These are phyloP conservation scores for Solenopsis invicta DNA, from an alignment of 1,140 invertebrate species.

Conservation along the genomic window DNA sequence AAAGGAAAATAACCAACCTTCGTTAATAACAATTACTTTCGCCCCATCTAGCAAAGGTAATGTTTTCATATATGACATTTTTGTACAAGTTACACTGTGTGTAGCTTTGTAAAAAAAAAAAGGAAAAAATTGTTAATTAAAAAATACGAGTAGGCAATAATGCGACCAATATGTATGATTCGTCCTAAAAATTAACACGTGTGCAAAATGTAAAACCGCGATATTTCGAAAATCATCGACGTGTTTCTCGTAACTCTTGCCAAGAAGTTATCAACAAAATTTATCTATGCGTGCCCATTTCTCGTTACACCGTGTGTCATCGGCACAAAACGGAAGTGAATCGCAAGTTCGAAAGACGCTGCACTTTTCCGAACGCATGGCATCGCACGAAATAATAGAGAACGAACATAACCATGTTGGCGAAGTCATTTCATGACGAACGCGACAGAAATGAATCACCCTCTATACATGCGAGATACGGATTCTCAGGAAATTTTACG, in stretches of 20 bases:
- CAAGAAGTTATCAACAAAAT: background rate
- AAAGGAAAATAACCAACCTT: conserved; percentile 73
- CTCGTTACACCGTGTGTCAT: background rate
- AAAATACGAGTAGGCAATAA: background rate
- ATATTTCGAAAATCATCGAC: background rate
- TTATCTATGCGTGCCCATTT: background rate
- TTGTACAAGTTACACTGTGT: background rate
- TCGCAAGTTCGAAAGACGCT: background rate
- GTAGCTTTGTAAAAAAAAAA: background rate
- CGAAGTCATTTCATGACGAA: background rate
- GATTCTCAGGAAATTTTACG: background rate
- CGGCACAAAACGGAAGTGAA: background rate
- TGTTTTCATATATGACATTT: conserved; percentile 65
- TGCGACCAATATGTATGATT: background rate
- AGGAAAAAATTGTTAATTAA: background rate
- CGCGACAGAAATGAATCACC: background rate
- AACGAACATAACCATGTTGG: conserved; percentile 15
- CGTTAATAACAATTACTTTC: conserved; percentile 79
- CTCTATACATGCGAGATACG: background rate
- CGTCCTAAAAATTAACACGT: background rate
- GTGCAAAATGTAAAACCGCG: background rate
- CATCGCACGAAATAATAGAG: background rate
- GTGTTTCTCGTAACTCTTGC: background rate
- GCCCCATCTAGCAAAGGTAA: conserved; percentile 73
- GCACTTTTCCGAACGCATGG: background rate